phyloP scores from a whole-genome alignment of 1,140 invertebrate genomes.

The Drosophila funebris region DNA sequence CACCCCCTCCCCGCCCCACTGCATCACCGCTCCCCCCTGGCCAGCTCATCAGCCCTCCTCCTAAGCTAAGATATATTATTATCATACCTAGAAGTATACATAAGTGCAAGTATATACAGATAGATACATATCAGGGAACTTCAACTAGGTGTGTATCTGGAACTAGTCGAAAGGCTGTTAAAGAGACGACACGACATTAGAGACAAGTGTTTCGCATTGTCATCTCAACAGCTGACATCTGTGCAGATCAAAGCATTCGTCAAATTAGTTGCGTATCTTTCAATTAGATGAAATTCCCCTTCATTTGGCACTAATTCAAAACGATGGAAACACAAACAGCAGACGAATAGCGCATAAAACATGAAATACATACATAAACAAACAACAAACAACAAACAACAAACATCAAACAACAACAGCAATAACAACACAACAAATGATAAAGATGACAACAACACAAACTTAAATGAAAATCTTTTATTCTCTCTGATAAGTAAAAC shows the following conservation, averaged over 20 bases:
- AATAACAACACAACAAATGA: background rate
- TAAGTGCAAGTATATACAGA: background rate
- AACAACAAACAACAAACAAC: background rate
- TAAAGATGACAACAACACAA: background rate
- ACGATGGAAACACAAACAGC: slow-evolving; percentile 33
- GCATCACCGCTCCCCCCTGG: background rate
- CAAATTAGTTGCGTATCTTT: slow-evolving; percentile 35
- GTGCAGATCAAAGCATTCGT: slow-evolving; percentile 36
- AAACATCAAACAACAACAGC: background rate
- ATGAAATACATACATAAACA: background rate
- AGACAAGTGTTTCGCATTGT: slow-evolving; percentile 24
- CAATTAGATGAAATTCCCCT: slow-evolving; percentile 28
- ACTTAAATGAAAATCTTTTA: background rate
- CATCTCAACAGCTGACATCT: background rate
- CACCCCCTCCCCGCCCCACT: background rate
- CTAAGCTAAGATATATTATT: background rate
- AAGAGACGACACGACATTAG: background rate
- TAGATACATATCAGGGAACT: background rate
- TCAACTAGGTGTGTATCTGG: background rate
- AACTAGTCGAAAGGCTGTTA: background rate
- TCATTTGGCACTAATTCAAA: slow-evolving; percentile 37
- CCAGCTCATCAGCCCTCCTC: background rate
- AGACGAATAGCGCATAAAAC: slow-evolving; percentile 26
- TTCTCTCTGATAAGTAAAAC: background rate
- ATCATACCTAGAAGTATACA: background rate